These are phyloP conservation scores for Laupala kohalensis DNA, from an alignment of 1,140 invertebrate species.

Conservation along the genomic window DNA sequence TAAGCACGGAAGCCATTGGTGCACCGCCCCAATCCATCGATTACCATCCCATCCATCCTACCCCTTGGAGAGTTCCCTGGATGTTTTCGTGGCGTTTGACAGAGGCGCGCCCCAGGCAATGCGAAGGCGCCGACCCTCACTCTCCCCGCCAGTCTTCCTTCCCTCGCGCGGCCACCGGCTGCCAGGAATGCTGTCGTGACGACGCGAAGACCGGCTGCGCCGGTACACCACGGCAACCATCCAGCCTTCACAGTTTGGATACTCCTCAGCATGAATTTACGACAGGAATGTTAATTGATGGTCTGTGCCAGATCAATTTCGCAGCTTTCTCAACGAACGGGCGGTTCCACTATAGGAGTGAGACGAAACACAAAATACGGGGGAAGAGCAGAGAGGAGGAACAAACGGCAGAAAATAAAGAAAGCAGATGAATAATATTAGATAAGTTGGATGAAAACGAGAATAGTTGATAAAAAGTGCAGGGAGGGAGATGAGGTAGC, in stretches of 20 bases:
- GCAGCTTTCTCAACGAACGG: background rate
- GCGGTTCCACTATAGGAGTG: background rate
- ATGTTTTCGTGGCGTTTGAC: background rate
- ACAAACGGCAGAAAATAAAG: background rate
- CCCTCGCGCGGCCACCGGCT: background rate
- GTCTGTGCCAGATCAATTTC: background rate
- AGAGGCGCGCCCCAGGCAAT: too few relatives aligned
- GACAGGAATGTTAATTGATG: background rate
- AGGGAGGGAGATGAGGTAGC: background rate
- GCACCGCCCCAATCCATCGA: background rate
- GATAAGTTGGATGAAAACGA: background rate
- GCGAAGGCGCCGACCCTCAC: background rate
- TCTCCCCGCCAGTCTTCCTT: background rate
- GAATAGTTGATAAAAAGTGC: background rate
- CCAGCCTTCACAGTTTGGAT: background rate
- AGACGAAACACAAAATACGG: too few relatives aligned
- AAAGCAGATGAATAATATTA: background rate
- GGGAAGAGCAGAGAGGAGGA: background rate
- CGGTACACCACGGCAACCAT: background rate
- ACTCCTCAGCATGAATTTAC: background rate
- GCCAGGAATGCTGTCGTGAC: background rate
- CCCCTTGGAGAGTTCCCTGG: background rate
- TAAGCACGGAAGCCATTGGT: background rate
- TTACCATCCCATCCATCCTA: background rate
- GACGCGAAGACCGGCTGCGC: background rate